Base-by-base conservation (phyloP, 1,140 invertebrate genomes). In the Caerostris darwini region DNA sequence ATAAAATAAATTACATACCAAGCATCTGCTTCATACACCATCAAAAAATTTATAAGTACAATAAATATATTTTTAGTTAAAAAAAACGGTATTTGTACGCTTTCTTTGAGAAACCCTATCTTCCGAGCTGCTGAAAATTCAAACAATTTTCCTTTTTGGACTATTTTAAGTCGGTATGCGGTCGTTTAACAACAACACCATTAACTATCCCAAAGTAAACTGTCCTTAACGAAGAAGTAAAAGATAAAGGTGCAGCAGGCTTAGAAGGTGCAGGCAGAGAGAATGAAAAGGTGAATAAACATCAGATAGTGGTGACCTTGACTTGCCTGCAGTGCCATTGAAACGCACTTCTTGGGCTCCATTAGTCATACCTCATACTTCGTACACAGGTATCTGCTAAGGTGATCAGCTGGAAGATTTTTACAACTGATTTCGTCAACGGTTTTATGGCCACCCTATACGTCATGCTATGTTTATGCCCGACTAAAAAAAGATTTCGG, bases 291-390 rank as follows among this genome's bases (percentile, higher is more conserved):
- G 71, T 77, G 71, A 77, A 77, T 77, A 77, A 77, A 77, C 71
- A 77, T 77, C 71, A 77, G 71, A 12, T 77, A 77, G 71, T 77
- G 14, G 34, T 77, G 71, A 50, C 71, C 71, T 77, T 77, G 71
- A 77, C 71, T 34, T 77, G n/a, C 34, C 7, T 77, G 71, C 71
- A 77, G 53, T 77, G 71, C 71, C 71, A 77, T 77, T 77, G 71
- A 77, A 77, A 53, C 71, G 34, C 71, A 77, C 71, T 77, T 77
- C 61, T 77, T 53, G 8, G 53, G 19, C 53, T 8, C 3, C 19
- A 71, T 71, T 71, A 71, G 71, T 77, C 71, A 77, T 53, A 34
- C n/a, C 19, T 3, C 2, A 71, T 77, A 53, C 34, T 34, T 34
- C 34, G 2, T 34, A 34, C 34, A 77, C 0, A 50, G 71, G 50